These are phyloP conservation scores for Masticophis lateralis DNA, from an alignment of 2,797 vertebrate species.

Conservation along the genomic window DNA sequence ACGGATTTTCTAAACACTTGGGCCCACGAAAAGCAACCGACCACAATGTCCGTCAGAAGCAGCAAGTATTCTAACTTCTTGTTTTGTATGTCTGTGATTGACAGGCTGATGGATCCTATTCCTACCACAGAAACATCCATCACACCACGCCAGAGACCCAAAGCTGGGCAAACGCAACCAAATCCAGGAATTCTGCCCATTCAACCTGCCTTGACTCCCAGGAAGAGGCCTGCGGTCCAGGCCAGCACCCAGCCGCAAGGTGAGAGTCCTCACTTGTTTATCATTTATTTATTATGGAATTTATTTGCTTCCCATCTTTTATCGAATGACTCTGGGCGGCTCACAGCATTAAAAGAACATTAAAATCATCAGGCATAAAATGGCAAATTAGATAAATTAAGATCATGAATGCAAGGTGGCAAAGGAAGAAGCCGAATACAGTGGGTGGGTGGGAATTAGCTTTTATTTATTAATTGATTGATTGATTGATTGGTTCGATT, in stretches of 20 bases:
- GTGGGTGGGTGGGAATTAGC: not conserved
- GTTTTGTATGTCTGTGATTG: not conserved
- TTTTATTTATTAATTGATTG: not conserved
- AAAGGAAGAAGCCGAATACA: not conserved
- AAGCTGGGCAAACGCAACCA: slow-evolving; percentile 91
- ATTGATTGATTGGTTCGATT: no score
- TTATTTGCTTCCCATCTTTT: not conserved
- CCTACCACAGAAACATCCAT: slow-evolving; percentile 96
- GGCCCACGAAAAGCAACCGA: not conserved
- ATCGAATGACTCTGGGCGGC: not conserved
- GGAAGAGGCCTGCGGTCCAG: slow-evolving; percentile 84
- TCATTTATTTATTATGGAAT: not conserved
- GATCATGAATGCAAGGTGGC: not conserved
- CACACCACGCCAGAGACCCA: slow-evolving; percentile 93
- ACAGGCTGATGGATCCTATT: slow-evolving; percentile 91
- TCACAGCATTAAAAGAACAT: not conserved
- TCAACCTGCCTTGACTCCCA: slow-evolving; percentile 91
- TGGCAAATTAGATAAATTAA: not conserved
- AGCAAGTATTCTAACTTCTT: not conserved
- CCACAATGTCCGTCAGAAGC: not conserved
- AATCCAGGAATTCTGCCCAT: slow-evolving; percentile 94
- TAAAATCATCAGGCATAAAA: not conserved
- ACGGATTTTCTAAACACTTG: not conserved
- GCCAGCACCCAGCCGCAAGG: slow-evolving; percentile 77
- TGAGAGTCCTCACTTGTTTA: slow-evolving; percentile 51